A percentile compares a stretch with the other conserved stretches of the same genome.
These are phyloP conservation scores for Peromyscus maniculatus DNA, from an alignment of 2,113 vertebrate genomes.

Conservation along the genomic window DNA sequence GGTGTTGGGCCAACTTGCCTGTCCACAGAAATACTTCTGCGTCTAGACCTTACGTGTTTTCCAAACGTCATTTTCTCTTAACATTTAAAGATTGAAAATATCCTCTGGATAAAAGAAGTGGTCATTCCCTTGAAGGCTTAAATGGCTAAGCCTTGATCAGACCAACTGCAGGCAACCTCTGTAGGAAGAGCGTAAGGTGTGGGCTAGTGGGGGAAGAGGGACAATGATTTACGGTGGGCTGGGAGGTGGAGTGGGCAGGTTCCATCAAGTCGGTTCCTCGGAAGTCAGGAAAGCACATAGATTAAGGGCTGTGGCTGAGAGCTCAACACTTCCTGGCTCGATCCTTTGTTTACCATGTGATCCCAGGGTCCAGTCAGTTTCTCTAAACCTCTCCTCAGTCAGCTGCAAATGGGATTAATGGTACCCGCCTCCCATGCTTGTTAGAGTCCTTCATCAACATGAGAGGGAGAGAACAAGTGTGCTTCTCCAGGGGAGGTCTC, in stretches of 20 bases:
- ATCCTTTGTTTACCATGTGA: not conserved
- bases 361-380: not conserved
- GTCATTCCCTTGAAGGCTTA: constrained; percentile 6
- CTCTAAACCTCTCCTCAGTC: not conserved
- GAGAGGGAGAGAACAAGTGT: not conserved
- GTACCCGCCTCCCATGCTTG: not conserved
- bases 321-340: not conserved
- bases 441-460: constrained; percentile 34
- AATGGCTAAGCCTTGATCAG: not conserved
- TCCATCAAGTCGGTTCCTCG: not conserved
- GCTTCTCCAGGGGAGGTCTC: not conserved
- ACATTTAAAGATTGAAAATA: constrained; percentile 64
- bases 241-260: not conserved
- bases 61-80: constrained; percentile 66
- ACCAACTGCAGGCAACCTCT: not conserved
- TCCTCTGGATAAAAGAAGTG: constrained; percentile 47
- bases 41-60: not conserved
- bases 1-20: not conserved
- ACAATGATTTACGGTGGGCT: not conserved
- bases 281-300: not conserved
- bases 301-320: not conserved
- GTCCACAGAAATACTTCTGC: not conserved
- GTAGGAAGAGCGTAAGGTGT: not conserved
- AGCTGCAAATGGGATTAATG: not conserved
- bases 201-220: not conserved